Conservation (phyloP, 2,888 invertebrate species). For the Liposcelis brunnea region DNA sequence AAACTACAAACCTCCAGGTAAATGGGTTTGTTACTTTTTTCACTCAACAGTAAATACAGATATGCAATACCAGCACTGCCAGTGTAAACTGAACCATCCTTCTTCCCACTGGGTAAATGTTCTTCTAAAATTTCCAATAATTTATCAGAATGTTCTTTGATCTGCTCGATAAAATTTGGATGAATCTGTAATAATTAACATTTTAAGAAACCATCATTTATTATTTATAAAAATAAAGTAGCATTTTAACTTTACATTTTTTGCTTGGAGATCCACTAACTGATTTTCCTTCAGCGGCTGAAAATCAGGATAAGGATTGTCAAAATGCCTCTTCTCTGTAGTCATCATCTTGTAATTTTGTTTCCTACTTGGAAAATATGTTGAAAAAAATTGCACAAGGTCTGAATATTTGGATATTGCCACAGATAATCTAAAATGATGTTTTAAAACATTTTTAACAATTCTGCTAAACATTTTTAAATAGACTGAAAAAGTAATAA, state of each 20-base stretch:
- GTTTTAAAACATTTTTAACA: too few species aligned
- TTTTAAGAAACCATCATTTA: conserved; percentile 15
- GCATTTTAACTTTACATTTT: conserved; percentile 4
- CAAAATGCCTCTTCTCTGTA: conserved; percentile 22
- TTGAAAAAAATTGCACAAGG: too few species aligned
- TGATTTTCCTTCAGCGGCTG: conserved; percentile 16
- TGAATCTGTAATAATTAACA: conserved; percentile 29
- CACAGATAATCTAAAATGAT: too few species aligned
- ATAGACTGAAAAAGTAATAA: too few species aligned
- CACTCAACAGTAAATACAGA: conserved; percentile 36
- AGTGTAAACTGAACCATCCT: conserved; percentile 54
- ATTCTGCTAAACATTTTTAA: too few species aligned
- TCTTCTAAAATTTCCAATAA: conserved; percentile 28
- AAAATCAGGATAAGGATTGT: conserved; percentile 34
- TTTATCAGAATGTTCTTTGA: conserved; percentile 27
- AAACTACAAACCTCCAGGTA: conserved; percentile 19
- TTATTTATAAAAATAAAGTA: conserved; percentile 15
- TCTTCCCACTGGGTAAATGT: conserved; percentile 23
- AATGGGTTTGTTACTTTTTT: conserved; percentile 20
- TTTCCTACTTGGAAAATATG: too few species aligned
- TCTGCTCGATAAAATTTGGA: conserved; percentile 27
- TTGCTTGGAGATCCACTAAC: not conserved
- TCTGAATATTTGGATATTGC: too few species aligned
- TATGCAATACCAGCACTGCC: conserved; percentile 55
- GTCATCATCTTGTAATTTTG: too few species aligned